Percentiles rank a stretch among this genome's conserved stretches.
Evolutionary conservation across 2,888 invertebrate species (phyloP).

Genomic region (Drosophila antonietae): DNA sequence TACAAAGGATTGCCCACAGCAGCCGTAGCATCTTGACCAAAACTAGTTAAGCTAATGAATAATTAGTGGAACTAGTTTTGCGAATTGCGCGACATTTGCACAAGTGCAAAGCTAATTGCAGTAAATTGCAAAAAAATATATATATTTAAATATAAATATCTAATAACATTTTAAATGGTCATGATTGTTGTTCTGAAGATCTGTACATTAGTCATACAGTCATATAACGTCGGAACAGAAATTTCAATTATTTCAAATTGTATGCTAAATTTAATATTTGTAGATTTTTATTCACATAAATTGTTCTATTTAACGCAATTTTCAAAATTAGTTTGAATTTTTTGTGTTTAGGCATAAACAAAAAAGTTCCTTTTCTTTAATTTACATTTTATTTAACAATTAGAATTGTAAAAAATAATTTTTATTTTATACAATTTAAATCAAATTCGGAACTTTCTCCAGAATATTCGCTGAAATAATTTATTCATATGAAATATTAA

Average conservation of each 20-base stretch:
- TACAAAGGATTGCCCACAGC: constrained; percentile 36
- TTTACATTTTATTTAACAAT: neutral
- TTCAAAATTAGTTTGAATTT: neutral
- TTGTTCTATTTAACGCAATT: neutral
- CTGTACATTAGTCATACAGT: constrained; percentile 24
- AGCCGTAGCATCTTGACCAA: constrained; percentile 10
- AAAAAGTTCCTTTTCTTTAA: neutral
- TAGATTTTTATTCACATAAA: neutral
- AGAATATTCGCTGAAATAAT: neutral
- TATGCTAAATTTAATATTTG: constrained; percentile 6
- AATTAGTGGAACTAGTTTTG: constrained; percentile 59
- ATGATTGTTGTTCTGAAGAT: constrained; percentile 1
- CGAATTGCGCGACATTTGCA: constrained; percentile 49
- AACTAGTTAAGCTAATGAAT: constrained; percentile 53
- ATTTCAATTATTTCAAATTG: constrained; percentile 6
- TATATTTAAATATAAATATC: constrained; percentile 26
- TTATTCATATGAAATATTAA: neutral
- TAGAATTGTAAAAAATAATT: neutral
- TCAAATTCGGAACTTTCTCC: neutral
- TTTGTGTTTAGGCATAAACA: neutral
- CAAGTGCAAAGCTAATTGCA: constrained; percentile 49
- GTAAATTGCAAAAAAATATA: constrained; percentile 10
- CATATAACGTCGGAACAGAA: constrained; percentile 14
- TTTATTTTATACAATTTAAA: neutral
- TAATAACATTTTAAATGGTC: constrained; percentile 20